Evolutionary conservation across 2,888 invertebrate genomes (phyloP), one percentile per base, ranked within the genome.

Genomic region (Ferdinandea cuprea): DNA sequence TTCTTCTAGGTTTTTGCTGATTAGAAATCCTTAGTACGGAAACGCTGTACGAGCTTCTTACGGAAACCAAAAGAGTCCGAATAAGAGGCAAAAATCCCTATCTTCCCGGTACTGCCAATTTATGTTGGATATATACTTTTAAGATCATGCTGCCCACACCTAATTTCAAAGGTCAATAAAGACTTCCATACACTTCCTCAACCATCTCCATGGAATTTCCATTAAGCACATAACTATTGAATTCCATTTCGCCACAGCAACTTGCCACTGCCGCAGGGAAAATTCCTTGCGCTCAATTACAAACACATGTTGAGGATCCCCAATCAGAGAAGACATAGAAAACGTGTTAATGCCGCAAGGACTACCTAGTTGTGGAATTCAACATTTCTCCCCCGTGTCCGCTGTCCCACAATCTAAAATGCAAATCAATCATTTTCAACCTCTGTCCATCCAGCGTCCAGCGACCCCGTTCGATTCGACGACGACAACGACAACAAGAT

Each of bases 371-470:
- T 40, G 40, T 9, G 19, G 25, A 42, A 21, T 28, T 5, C 40
- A 61, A 44, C 19, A 15, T 15, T 21, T 54, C 28, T 54, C 15
- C 48, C 35, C 30, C 30, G 13, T 11, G 13, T 30, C 40, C 30
- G n/a, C n/a, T n/a, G 11, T 37, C 37, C 28, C 13, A 69, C 15
- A 69, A 65, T 59, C 77, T 54, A 56, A 83, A 83, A 83, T 77
- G 71, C 66, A 83, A 83, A 83, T 83, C 83, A 83, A 77, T 83
- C 83, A 76, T 54, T 71, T 44, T 37, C 52, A 44, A 61, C 59
- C 54, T 63, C 35, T 46, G 61, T 30, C 44, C 42, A 65, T 9
- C 28, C 3, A 25, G 13, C 32, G 3, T 50, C 11, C 44, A 1
- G 35, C 35, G 40, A 52, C 32, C 32, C 30, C 9, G 40, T 52